phyloP scores from a whole-genome alignment of 2,113 vertebrate genomes.

The Lasiurus borealis region DNA sequence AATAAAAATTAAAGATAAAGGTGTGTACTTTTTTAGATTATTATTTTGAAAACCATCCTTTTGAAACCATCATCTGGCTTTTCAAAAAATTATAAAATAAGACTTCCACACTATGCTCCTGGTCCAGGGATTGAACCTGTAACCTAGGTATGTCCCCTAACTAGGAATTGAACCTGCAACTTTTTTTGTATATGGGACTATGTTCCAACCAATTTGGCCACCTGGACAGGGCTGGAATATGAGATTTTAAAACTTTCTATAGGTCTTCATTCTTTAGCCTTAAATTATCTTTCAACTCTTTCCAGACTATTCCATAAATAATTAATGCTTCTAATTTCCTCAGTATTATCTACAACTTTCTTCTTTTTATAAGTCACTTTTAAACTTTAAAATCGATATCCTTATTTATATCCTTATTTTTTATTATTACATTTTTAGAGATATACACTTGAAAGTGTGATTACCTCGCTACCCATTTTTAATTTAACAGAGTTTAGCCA shows the following conservation, averaged over 20 bases:
- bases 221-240: not conserved
- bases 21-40: not conserved
- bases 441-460: not conserved
- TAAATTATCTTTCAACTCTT: not conserved
- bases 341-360: not conserved
- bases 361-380: slow-evolving; percentile 11
- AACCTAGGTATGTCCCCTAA: not conserved
- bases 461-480: not conserved
- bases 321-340: not conserved
- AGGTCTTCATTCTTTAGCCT: not conserved
- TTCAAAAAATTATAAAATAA: slow-evolving; percentile 37
- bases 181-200: not conserved
- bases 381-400: not conserved
- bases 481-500: not conserved
- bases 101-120: not conserved
- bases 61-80: slow-evolving; percentile 40
- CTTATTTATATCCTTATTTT: not conserved
- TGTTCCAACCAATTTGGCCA: not conserved
- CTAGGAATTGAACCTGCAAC: not conserved
- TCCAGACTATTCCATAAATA: not conserved
- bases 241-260: slow-evolving; percentile 35
- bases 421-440: slow-evolving; percentile 6
- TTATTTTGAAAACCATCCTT: not conserved
- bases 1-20: slow-evolving; percentile 42
- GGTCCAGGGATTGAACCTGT: not conserved